A percentile compares a stretch with the other conserved stretches of the same genome.
phyloP scores from a whole-genome alignment of 2,113 vertebrate genomes.

The Colaptes auratus region DNA sequence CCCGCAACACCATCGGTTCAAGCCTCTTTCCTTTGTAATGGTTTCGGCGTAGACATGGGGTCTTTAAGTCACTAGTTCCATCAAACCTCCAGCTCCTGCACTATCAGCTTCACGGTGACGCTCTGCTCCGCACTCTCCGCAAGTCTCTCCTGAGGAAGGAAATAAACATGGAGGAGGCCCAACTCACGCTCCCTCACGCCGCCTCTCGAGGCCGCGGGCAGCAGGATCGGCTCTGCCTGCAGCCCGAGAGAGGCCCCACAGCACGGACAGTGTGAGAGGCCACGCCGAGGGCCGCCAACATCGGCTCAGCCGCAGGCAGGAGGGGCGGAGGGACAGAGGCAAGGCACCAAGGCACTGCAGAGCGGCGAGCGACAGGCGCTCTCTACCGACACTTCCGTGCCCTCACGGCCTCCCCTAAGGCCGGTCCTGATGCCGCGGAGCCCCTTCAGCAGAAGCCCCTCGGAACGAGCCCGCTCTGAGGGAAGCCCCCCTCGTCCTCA shows the following conservation, averaged over 20 bases:
- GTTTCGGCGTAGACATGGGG: too few relatives aligned
- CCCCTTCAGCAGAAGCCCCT: rapidly evolving
- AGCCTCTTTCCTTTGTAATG: neutral
- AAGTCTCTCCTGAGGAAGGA: neutral
- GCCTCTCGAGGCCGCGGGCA: neutral
- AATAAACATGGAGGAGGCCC: neutral
- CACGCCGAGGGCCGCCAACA: neutral
- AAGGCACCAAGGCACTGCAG: neutral
- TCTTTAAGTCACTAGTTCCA: neutral
- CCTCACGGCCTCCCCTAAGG: too few relatives aligned
- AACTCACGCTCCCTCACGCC: neutral
- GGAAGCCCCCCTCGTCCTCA: neutral
- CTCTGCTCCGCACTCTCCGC: neutral
- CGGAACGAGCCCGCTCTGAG: neutral
- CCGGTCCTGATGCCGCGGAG: neutral
- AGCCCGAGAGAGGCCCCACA: neutral
- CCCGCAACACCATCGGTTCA: neutral
- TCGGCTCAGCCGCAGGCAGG: neutral
- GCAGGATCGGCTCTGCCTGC: neutral
- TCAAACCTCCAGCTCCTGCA: neutral
- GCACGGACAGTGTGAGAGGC: neutral
- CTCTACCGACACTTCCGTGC: neutral
- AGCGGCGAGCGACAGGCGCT: neutral
- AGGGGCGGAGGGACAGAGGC: too few relatives aligned
- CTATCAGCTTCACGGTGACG: neutral